Conservation (phyloP, 2,888 invertebrate genomes). For the Myopa testacea region DNA sequence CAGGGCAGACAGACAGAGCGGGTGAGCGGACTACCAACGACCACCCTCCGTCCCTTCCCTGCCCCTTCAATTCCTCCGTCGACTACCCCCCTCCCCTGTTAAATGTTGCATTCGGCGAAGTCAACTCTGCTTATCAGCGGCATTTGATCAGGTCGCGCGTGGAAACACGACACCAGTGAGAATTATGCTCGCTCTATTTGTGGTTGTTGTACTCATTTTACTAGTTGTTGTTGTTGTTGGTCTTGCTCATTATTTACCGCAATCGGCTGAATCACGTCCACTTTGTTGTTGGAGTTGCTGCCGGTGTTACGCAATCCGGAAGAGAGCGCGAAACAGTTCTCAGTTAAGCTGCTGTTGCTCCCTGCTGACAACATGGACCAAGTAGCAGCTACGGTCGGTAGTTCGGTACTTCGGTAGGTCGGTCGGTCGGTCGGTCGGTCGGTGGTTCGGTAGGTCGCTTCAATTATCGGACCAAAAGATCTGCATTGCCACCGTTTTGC, state of each 20-base stretch:
- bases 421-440: background rate
- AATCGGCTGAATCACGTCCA: background rate
- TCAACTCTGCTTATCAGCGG: constrained; percentile 43
- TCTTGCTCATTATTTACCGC: constrained; percentile 11
- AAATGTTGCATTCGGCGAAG: constrained; percentile 40
- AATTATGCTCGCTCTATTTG: background rate
- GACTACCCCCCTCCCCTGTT: constrained; percentile 1
- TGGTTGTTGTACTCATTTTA: background rate
- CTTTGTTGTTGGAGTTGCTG: background rate
- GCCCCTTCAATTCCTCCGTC: constrained; percentile 4
- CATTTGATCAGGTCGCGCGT: constrained; percentile 16
- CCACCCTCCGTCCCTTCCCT: constrained; percentile 7
- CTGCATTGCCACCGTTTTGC: constrained; percentile 13
- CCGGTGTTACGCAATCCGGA: background rate
- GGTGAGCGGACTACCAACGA: background rate
- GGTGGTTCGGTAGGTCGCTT: background rate
- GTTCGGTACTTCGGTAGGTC: background rate
- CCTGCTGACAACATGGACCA: background rate
- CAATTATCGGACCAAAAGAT: constrained; percentile 18
- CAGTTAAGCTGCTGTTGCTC: constrained; percentile 43
- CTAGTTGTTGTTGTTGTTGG: background rate
- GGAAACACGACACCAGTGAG: constrained; percentile 22
- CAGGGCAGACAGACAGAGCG: background rate
- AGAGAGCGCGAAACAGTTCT: background rate
- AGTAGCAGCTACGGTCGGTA: background rate